Evolutionary conservation across 2,797 vertebrate species (phyloP).

Genomic region (Mormyrops boulengeri): DNA sequence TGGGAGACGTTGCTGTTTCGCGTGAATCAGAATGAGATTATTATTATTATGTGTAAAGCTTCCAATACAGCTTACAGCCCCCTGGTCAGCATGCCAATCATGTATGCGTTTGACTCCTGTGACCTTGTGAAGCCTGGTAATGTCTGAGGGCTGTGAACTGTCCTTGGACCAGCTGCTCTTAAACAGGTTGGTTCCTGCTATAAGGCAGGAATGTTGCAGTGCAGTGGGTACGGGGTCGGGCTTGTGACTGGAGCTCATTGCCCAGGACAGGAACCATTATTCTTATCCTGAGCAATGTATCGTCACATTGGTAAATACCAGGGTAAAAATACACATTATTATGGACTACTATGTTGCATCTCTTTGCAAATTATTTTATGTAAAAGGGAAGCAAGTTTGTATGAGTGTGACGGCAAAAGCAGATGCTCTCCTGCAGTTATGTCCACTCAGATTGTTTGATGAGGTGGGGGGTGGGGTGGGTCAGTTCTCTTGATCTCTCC

Average conservation of each 20-base stretch:
- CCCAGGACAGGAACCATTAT: background rate
- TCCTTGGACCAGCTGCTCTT: background rate
- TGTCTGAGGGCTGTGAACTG: background rate
- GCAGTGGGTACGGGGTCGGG: background rate
- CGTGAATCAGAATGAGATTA: slow-evolving; percentile 43
- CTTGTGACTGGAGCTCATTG: background rate
- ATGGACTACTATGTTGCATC: background rate
- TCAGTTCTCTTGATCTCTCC: background rate
- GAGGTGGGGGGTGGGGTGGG: background rate
- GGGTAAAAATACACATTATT: background rate
- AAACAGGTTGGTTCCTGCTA: slow-evolving; percentile 55
- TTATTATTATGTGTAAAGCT: slow-evolving; percentile 52
- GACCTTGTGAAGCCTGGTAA: background rate
- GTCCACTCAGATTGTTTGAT: background rate
- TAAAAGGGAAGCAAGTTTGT: background rate
- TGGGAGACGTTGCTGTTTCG: slow-evolving; percentile 25
- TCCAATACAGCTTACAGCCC: background rate
- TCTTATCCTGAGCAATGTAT: background rate
- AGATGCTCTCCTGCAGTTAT: background rate
- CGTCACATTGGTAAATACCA: background rate
- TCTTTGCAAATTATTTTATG: background rate
- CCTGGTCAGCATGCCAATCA: background rate
- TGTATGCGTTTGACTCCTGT: background rate
- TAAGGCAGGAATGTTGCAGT: slow-evolving; percentile 29
- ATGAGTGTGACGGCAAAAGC: background rate